Evolutionary conservation across 2,888 invertebrate species (phyloP), one percentile per base, ranked within the genome.

Genomic region (Tinea trinotella): DNA sequence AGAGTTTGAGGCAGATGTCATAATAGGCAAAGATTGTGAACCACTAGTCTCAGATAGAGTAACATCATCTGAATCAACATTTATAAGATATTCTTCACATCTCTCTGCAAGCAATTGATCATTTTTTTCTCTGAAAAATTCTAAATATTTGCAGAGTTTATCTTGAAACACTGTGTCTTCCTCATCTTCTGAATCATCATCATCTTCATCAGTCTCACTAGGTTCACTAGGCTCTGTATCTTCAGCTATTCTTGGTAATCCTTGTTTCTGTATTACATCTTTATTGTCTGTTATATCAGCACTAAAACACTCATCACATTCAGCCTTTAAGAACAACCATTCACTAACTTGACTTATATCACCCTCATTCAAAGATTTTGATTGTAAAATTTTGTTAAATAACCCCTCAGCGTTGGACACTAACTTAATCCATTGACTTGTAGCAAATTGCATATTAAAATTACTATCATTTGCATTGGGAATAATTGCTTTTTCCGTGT

Each of bases 321-420:
- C 95, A 61, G 94, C 94, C 67, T 95, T 95, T 57, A 94, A 79
- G 64, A 92, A 93, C 13, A 95, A 78, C 95, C 95, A 95, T 61
- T 93, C 92, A 66, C 93, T 87, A 5, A 87, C 82, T 75, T 93
- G 93, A 64, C 92, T 92, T 59, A 91, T 88, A 67, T 94, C 93
- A 57, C 88, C 79, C 54, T 92, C 91, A 9, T 90, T 88, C 55
- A 95, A 70, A n/a, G 89, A 87, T 64, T 91, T 91, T 36, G 90
- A 91, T 12, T 89, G 87, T 52, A 93, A 86, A 44, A 95, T 87
- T 72, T 89, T 92, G 74, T 92, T 90, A 74, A 93, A 93, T n/a
- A 95, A 75, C 17, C 93, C 92, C 69, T 95, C 95, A 1, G 95
- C 95, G 83, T 94, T 94, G 2, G 92, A 89, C 4, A 95, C 94